Percentiles rank a stretch among this genome's conserved stretches.
Evolutionary conservation across 2,797 vertebrate genomes (phyloP).

Genomic region (Tauraco hartlaubi): DNA sequence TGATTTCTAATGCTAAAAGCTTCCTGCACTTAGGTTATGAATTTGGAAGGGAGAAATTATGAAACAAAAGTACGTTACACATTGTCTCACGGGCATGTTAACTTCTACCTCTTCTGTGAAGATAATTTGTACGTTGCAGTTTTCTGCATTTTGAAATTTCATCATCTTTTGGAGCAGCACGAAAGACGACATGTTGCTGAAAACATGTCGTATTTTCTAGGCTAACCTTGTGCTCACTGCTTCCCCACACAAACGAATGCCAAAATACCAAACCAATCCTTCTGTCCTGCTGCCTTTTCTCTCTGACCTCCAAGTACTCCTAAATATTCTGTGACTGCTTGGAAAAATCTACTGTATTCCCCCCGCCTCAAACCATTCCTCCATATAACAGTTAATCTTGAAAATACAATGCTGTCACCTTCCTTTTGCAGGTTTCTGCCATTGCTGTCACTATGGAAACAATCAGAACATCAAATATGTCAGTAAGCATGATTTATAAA

Average conservation of each 20-base stretch:
- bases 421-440: constrained; percentile 39
- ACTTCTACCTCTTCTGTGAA: background rate
- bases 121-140: background rate
- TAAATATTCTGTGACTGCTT: background rate
- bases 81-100: background rate
- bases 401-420: constrained; percentile 43
- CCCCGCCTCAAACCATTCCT: background rate
- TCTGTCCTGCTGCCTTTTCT: background rate
- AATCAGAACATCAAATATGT: constrained; percentile 40
- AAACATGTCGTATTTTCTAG: background rate
- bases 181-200: background rate
- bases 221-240: background rate
- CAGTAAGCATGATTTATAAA: constrained; percentile 37
- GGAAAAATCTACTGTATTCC: background rate
- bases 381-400: constrained; percentile 29
- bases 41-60: background rate
- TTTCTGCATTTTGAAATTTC: background rate
- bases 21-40: background rate
- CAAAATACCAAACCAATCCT: background rate
- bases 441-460: constrained; percentile 67
- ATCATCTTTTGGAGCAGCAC: background rate
- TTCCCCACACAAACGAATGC: background rate
- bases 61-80: background rate
- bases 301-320: background rate
- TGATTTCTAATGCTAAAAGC: constrained; percentile 41